Evolutionary conservation across 2,888 invertebrate genomes (phyloP), one percentile per base, ranked within the genome.

Genomic region (Endotricha flammealis): DNA sequence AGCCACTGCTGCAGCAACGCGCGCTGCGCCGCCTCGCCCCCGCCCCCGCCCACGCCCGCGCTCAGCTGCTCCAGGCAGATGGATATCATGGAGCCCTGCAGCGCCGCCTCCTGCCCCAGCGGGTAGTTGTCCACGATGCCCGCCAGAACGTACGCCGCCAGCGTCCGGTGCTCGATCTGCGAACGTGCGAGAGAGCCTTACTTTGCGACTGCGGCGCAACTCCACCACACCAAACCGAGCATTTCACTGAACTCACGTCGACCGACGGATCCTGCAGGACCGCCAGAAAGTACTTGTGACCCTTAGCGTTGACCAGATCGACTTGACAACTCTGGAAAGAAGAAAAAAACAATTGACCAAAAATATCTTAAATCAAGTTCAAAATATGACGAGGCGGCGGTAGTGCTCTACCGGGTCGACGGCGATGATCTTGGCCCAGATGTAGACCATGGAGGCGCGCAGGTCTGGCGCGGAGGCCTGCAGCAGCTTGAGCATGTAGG

Each of bases 371-470:
- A 8, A 3, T 13, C 8, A 7, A 14, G 5, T 11, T 9, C 10
- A 4, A 8, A n/a, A 2, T 8, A 16, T 7, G n/a, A 5, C 1
- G 4, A 7, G 5, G 6, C n/a, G 1, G 7, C 6, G 1, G 9
- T 9, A 4, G 9, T 2, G 25, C 32, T 90, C n/a, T 64, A 95
- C 96, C 70, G 92, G 93, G 73, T 99, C 99, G 3, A 98, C 97
- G 16, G 98, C 97, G 39, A 99, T 87, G 57, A 99, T 98, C 87
- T 98, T 98, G 10, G 99, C 98, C 99, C 99, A 99, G 55, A 99
- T 98, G 76, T 98, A 98, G 28, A 99, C 97, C 55, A 99, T 90
- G 41, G 97, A 90, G 4, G 97, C 95, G 39, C 98, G 89, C 51
- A 99, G 86, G 74, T 99, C 99, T 54, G 92, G 90, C 2, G 97